Evolutionary conservation across 2,113 vertebrate genomes (phyloP), one percentile per base, ranked within the genome.

Genomic region (Limanda limanda): DNA sequence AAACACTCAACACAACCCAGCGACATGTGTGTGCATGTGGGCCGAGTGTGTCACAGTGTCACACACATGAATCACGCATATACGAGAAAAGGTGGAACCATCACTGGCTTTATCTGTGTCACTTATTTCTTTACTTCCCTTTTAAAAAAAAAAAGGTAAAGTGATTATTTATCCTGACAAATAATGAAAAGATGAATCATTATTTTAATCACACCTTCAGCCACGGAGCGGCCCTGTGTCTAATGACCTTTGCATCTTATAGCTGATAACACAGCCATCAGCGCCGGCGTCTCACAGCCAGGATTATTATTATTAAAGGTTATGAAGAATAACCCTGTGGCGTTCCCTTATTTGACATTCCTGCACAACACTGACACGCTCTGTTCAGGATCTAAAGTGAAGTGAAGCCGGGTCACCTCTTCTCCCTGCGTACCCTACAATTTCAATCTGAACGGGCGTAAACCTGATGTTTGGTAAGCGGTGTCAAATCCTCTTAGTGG

Each of bases 401-500:
- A 71, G 47, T n/a, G 20, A 54, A 21, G 51, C 51, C n/a, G 51
- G 31, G 54, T 71, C 60, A 74, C 62, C 54, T 86, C 37, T 18
- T 47, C 27, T 27, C 63, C 5, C 59, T 72, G 25, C 60, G 58
- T 45, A 23, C 51, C 48, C 40, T 68, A 64, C 67, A 60, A 51
- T 81, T 68, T 79, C 68, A 78, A 71, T 79, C 57, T 55, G 27
- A 35, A 37, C 35, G 62, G 18, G 7, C 65, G 18, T 0, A 51
- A 66, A 42, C 9, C 40, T 27, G 14, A 79, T 76, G 85, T 83
- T 91, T 82, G 71, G 79, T 71, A 66, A 72, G 54, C 47, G 40
- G 71, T 54, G 37, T 78, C 79, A 86, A 86, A 84, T 85, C 85
- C 67, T 90, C 80, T 88, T 78, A 76, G 80, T 80, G 65, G 25